Evolutionary conservation across 1,140 invertebrate genomes (phyloP).

Genomic region (Stratiolaelaps scimitus): DNA sequence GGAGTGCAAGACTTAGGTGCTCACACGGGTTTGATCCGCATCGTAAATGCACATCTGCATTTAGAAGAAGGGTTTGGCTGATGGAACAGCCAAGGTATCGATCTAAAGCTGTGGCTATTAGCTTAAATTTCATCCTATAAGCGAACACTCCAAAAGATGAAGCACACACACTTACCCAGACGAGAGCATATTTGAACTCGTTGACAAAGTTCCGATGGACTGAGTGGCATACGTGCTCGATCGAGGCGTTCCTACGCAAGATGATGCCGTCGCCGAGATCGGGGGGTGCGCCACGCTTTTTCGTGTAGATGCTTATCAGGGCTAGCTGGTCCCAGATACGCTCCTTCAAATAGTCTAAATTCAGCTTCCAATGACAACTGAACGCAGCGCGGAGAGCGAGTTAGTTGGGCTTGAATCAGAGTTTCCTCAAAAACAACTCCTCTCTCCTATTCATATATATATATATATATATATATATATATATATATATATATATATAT

Average conservation of each 20-base stretch:
- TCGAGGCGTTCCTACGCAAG: slow-evolving; percentile 72
- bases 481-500: no score
- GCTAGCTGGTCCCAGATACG: slow-evolving; percentile 84
- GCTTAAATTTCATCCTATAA: no score
- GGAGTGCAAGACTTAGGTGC: no score
- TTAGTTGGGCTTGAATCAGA: slow-evolving; percentile 25
- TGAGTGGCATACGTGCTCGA: slow-evolving; percentile 92
- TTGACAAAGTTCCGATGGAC: slow-evolving; percentile 84
- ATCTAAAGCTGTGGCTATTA: no score
- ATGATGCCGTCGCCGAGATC: slow-evolving; percentile 91
- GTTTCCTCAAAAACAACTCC: no score
- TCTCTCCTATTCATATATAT: no score
- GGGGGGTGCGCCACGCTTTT: slow-evolving; percentile 90
- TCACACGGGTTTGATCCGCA: no score
- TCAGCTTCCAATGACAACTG: slow-evolving; percentile 98
- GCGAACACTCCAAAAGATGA: not conserved
- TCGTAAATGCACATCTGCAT: no score
- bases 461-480: no score
- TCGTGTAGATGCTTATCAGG: slow-evolving; percentile 92
- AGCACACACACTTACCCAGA: slow-evolving; percentile 57
- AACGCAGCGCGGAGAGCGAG: slow-evolving; percentile 32
- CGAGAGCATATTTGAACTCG: slow-evolving; percentile 90
- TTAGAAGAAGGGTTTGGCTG: no score
- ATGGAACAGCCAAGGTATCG: no score
- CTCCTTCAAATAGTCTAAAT: slow-evolving; percentile 87